A percentile compares a stretch with the other conserved stretches of the same genome.
Evolutionary conservation across 1,140 invertebrate genomes (phyloP).

Genomic region (Drosophila ohnishii): DNA sequence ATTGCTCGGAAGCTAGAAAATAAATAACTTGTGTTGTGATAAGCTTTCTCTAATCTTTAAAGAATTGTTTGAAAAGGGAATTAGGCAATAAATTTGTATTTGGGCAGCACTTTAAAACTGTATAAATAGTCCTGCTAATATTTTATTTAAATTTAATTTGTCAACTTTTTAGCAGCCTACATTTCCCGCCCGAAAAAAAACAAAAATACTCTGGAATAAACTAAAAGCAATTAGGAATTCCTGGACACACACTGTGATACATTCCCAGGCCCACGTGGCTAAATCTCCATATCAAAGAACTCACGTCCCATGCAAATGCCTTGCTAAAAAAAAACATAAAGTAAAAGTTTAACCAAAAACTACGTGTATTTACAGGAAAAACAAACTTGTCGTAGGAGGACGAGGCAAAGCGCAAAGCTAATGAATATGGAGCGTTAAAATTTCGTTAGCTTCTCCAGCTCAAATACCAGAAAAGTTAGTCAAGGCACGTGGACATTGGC

Average conservation of each 20-base stretch:
- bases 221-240: constrained; percentile 33
- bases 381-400: constrained; percentile 4
- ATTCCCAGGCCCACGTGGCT: constrained; percentile 7
- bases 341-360: constrained; percentile 24
- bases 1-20: constrained; percentile 3
- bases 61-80: not conserved
- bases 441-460: constrained; percentile 36
- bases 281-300: constrained; percentile 55
- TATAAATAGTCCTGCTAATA: not conserved
- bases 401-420: constrained; percentile 47
- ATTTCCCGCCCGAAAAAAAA: not conserved
- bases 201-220: not conserved
- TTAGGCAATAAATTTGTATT: constrained; percentile 1
- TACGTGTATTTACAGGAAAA: constrained; percentile 46
- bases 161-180: not conserved
- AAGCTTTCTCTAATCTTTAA: not conserved
- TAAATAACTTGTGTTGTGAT: constrained; percentile 2
- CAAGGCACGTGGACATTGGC: constrained; percentile 66
- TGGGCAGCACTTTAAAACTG: not conserved
- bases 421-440: constrained; percentile 60
- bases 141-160: constrained; percentile 6
- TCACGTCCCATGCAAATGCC: constrained; percentile 52
- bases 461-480: constrained; percentile 15
- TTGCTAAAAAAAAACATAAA: not conserved
- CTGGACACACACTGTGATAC: constrained; percentile 9